Base-by-base conservation (phyloP, 2,888 invertebrate genomes). In the Volucella zonaria region DNA sequence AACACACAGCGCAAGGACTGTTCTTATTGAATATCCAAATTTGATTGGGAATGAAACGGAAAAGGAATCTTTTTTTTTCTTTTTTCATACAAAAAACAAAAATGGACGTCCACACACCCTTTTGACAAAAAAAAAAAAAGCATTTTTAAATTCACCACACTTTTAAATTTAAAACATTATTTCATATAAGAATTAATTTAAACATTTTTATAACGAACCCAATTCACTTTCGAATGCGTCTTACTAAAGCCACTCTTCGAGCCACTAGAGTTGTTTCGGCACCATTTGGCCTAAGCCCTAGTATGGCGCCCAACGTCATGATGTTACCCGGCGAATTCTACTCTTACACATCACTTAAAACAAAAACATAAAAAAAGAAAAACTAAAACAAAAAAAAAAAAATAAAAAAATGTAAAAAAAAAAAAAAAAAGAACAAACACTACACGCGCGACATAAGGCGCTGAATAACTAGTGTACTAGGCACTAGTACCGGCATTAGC, bases 401-500 rank as follows among this genome's bases (percentile, higher is more conserved):
- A 23, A 38, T 66, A 15, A 12, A 23, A 40, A 43, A 62, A 18
- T 59, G 42, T 51, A 52, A 42, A 49, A 49, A 68, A 43, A 58
- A 67, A 52, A 49, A 47, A 64, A 73, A 45, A 70, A 67, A 51
- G 6, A 10, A 68, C 31, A 70, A 74, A 61, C 56, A 85, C 85
- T 81, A 85, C 67, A 81, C 85, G 76, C 85, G 81, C 81, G 81
- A 64, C 85, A 85, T 85, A 64, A 77, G 76, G 76, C 80, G 77
- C 73, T 68, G 85, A 54, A 81, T 73, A 64, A 73, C 68, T 85
- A 73, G 78, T 73, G 82, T 78, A 61, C 31, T 43, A 73, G 40
- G 47, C 78, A 77, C 78, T 82, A 78, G 85, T 59, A 81, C 73
- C 77, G 81, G 75, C 85, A 85, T 85, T 71, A 73, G 81, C 76